Conservation (phyloP, 2,113 vertebrate species). For the Megaceryle maxima region DNA sequence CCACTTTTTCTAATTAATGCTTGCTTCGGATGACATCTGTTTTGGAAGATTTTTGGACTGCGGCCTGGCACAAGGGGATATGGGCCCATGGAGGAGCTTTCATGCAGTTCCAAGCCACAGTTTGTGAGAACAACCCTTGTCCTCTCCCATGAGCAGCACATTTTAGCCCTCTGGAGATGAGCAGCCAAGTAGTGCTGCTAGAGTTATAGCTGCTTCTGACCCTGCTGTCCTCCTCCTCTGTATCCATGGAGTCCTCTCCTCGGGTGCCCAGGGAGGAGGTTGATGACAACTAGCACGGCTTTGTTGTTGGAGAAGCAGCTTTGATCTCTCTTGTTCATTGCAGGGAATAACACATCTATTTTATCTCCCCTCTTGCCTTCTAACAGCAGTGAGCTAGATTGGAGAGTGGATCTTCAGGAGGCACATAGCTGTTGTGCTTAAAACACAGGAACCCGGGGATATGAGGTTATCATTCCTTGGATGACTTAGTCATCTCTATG, state of each 20-base stretch:
- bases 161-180: not conserved
- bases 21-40: not conserved
- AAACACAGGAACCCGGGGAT: not conserved
- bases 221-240: not conserved
- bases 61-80: not conserved
- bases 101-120: not conserved
- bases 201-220: not conserved
- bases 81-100: not conserved
- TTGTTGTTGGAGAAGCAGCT: not conserved
- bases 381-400: not conserved
- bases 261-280: not conserved
- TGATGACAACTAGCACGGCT: not conserved
- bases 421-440: not conserved
- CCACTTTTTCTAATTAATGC: not conserved
- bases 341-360: not conserved
- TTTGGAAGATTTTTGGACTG: not conserved
- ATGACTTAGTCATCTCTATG: not conserved
- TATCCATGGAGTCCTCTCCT: not conserved
- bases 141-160: not conserved
- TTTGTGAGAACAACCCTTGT: not conserved
- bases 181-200: not conserved
- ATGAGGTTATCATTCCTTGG: not conserved
- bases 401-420: not conserved
- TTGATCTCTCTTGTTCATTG: not conserved
- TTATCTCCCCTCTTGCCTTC: not conserved